Evolutionary conservation across 2,113 vertebrate species (phyloP).

Genomic region (Cygnus atratus): DNA sequence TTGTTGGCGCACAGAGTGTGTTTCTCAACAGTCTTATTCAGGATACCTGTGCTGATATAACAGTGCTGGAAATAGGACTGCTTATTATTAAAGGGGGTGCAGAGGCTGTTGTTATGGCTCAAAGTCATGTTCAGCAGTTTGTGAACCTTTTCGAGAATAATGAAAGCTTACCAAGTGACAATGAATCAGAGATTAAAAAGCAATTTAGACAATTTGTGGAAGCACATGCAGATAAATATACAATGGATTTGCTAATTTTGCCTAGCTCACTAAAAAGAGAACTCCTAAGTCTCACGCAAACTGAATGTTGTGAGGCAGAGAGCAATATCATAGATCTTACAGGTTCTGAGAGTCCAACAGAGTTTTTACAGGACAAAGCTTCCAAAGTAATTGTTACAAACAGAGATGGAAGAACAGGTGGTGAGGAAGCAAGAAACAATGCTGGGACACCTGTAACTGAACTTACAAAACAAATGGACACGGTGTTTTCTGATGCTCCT

Average conservation of each 20-base stretch:
- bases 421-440: conserved; percentile 83
- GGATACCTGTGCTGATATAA: conserved; percentile 91
- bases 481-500: conserved; percentile 81
- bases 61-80: conserved; percentile 84
- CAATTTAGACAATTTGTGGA: conserved; percentile 92
- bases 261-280: conserved; percentile 94
- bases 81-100: conserved; percentile 84
- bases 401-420: not conserved
- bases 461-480: conserved; percentile 89
- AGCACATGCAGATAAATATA: conserved; percentile 89
- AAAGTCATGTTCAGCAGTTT: conserved; percentile 93
- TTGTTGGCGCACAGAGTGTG: conserved; percentile 86
- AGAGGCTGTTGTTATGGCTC: conserved; percentile 94
- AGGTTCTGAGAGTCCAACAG: not conserved
- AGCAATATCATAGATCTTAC: conserved; percentile 13
- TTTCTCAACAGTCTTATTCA: conserved; percentile 90
- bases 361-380: not conserved
- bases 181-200: conserved; percentile 87
- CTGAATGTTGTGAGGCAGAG: conserved; percentile 1
- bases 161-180: conserved; percentile 79
- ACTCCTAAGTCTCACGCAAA: conserved; percentile 83
- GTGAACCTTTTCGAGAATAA: conserved; percentile 91
- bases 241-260: conserved; percentile 93
- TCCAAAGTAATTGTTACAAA: not conserved
- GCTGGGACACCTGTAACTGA: conserved; percentile 92